Percentiles rank a stretch among this genome's conserved stretches.
Evolutionary conservation across 2,113 vertebrate genomes (phyloP).

Genomic region (Colaptes auratus): DNA sequence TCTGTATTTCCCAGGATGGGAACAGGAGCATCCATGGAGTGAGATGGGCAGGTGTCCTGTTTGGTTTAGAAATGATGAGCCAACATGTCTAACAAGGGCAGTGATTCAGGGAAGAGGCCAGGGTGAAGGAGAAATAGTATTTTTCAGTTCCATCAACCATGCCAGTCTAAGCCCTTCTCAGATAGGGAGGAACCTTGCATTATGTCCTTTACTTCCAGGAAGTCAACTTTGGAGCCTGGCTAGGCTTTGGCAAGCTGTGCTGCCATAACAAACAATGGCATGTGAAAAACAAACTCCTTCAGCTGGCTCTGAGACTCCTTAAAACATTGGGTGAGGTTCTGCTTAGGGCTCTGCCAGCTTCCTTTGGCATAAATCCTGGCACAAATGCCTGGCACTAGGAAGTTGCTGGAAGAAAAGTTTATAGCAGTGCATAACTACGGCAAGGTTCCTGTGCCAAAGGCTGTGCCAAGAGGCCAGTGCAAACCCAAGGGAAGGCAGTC

Average conservation of each 20-base stretch:
- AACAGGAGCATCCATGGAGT: not conserved
- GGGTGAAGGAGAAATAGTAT: not conserved
- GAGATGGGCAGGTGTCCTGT: not conserved
- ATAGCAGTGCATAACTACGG: not conserved
- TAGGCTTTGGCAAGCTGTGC: not conserved
- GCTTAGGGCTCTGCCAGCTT: conserved; percentile 7
- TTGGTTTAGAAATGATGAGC: not conserved
- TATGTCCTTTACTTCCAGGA: not conserved
- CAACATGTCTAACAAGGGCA: not conserved
- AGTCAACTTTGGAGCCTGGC: not conserved
- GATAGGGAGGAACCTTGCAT: not conserved
- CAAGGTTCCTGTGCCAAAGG: not conserved
- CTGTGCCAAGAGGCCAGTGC: not conserved
- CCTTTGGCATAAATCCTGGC: conserved; percentile 22
- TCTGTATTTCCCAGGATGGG: not conserved
- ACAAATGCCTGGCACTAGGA: not conserved
- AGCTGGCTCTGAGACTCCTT: not conserved
- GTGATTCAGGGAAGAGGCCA: not conserved
- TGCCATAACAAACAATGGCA: not conserved
- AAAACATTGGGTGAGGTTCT: not conserved
- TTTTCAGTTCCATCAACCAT: not conserved
- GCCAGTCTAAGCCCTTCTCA: not conserved
- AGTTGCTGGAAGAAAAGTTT: not conserved
- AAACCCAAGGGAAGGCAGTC: not conserved
- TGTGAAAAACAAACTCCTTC: not conserved